These are phyloP conservation scores for Carposina sasakii DNA, from an alignment of 1,140 invertebrate species.

Conservation along the genomic window DNA sequence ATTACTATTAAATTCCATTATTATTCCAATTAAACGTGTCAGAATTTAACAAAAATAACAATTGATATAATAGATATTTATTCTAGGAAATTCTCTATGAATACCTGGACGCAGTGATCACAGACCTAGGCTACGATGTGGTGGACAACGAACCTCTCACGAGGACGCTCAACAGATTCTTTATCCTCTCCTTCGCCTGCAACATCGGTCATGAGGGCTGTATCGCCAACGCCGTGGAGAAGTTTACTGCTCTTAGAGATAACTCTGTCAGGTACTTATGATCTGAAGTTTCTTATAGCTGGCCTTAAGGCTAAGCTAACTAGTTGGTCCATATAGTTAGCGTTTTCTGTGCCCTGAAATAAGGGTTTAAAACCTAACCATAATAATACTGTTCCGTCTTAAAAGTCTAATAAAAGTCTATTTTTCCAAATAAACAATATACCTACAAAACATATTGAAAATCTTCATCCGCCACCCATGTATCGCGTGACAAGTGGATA, in stretches of 20 bases:
- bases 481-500: slow-evolving; percentile 14
- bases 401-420: too few species aligned
- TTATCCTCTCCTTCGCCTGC: slow-evolving; percentile 46
- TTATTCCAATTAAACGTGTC: too few species aligned
- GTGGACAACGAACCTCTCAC: slow-evolving; percentile 31
- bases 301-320: background rate
- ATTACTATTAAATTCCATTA: too few species aligned
- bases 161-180: slow-evolving; percentile 48
- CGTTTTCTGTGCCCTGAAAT: too few species aligned
- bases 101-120: slow-evolving; percentile 43
- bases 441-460: too few species aligned
- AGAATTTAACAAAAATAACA: too few species aligned
- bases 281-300: slow-evolving; percentile 3
- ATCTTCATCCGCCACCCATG: too few species aligned
- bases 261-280: slow-evolving; percentile 34
- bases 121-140: slow-evolving; percentile 46
- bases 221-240: slow-evolving; percentile 32
- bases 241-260: slow-evolving; percentile 35
- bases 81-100: slow-evolving; percentile 38
- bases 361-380: too few species aligned
- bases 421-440: too few species aligned
- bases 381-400: too few species aligned
- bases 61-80: slow-evolving; percentile 3
- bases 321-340: slow-evolving; percentile 10
- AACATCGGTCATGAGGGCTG: slow-evolving; percentile 50